These are phyloP conservation scores for Scatophagus argus DNA, from an alignment of 2,113 vertebrate genomes.

Conservation along the genomic window DNA sequence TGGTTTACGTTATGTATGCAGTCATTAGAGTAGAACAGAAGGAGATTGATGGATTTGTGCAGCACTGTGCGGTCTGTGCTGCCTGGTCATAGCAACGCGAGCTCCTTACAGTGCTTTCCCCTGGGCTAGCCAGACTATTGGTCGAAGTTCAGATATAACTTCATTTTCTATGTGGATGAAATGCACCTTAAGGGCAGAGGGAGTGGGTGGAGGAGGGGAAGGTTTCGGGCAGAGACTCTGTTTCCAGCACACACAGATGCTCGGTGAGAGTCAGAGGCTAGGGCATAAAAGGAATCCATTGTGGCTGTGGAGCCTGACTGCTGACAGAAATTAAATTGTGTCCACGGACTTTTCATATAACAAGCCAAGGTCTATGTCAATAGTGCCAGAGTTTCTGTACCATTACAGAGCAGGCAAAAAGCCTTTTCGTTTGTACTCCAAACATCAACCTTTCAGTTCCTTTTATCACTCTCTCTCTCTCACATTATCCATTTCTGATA, in stretches of 20 bases:
- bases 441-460: slow-evolving; percentile 55
- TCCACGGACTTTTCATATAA: slow-evolving; percentile 83
- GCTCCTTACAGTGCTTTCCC: slow-evolving; percentile 86
- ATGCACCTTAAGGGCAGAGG: slow-evolving; percentile 86
- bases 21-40: slow-evolving; percentile 66
- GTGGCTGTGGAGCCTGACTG: slow-evolving; percentile 77
- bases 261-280: slow-evolving; percentile 71
- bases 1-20: slow-evolving; percentile 68
- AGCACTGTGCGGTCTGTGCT: slow-evolving; percentile 66
- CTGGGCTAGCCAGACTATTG: slow-evolving; percentile 91
- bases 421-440: slow-evolving; percentile 38
- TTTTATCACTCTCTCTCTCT: slow-evolving; percentile 33
- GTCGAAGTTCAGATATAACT: slow-evolving; percentile 93
- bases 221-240: slow-evolving; percentile 53
- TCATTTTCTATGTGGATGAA: slow-evolving; percentile 96
- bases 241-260: slow-evolving; percentile 72
- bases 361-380: slow-evolving; percentile 80
- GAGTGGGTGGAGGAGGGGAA: slow-evolving; percentile 58
- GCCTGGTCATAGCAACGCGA: slow-evolving; percentile 65
- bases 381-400: slow-evolving; percentile 66
- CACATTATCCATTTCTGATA: slow-evolving; percentile 39
- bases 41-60: slow-evolving; percentile 80
- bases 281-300: slow-evolving; percentile 83
- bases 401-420: slow-evolving; percentile 54
- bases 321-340: slow-evolving; percentile 86